Percentiles rank a stretch among this genome's conserved stretches.
Conservation (phyloP, 2,113 vertebrate genomes). For the Odocoileus hemionus region DNA sequence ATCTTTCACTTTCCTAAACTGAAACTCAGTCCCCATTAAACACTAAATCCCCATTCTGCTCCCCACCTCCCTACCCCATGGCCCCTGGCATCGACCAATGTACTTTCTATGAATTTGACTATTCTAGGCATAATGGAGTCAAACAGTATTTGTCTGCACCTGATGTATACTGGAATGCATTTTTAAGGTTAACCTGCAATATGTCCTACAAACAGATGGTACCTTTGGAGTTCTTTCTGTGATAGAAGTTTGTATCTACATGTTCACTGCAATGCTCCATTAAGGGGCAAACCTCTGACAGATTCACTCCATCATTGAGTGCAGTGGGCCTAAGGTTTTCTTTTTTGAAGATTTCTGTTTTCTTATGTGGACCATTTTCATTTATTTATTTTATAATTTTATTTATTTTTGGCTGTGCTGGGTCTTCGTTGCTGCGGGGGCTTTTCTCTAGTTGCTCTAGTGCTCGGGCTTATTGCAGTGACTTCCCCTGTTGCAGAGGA, state of each 20-base stretch:
- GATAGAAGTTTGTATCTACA: too few relatives aligned
- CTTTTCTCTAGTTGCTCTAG: background rate
- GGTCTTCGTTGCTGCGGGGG: background rate
- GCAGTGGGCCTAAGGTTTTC: background rate
- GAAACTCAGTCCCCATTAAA: too few relatives aligned
- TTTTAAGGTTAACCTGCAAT: background rate
- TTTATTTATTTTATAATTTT: background rate
- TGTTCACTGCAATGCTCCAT: rapidly evolving
- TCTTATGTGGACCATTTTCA: background rate
- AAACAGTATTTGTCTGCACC: background rate
- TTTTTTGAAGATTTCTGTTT: background rate
- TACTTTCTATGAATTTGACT: background rate
- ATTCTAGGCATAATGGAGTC: background rate
- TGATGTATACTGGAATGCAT: background rate
- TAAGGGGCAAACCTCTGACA: background rate
- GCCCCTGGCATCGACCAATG: background rate
- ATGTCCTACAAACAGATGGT: background rate
- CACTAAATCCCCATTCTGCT: too few relatives aligned
- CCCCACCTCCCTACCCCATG: too few relatives aligned
- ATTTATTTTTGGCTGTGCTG: background rate
- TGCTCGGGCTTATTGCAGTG: background rate
- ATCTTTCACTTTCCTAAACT: too few relatives aligned
- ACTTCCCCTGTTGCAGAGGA: background rate
- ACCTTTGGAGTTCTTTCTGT: background rate
- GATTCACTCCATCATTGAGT: rapidly evolving